Percentiles rank a stretch among this genome's conserved stretches.
phyloP scores from a whole-genome alignment of 2,113 vertebrate genomes.

The Cranoglanis bouderius region DNA sequence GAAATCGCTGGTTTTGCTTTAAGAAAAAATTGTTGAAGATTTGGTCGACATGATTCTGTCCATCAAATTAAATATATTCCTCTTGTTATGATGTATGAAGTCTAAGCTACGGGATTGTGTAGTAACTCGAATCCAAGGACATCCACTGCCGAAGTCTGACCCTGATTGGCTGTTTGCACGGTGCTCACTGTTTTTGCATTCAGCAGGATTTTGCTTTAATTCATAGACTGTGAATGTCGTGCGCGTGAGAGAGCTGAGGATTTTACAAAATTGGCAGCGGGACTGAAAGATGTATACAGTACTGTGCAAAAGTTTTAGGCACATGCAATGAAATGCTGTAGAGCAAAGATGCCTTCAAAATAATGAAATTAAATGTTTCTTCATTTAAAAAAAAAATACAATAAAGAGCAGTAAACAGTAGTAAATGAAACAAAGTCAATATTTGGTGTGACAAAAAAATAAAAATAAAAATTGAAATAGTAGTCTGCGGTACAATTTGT shows the following conservation, averaged over 20 bases:
- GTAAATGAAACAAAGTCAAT: too few species aligned
- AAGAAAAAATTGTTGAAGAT: not conserved
- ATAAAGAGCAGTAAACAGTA: too few species aligned
- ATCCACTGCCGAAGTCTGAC: not conserved
- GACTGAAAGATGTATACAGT: not conserved
- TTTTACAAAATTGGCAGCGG: not conserved
- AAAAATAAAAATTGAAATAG: too few species aligned
- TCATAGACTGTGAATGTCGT: not conserved
- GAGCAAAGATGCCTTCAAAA: too few species aligned
- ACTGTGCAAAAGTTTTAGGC: too few species aligned
- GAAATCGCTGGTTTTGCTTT: not conserved
- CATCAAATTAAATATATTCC: not conserved
- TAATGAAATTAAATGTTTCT: too few species aligned
- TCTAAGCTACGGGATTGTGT: not conserved
- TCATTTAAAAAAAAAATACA: too few species aligned
- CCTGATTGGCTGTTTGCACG: not conserved
- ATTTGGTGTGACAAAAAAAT: too few species aligned
- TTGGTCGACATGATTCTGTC: not conserved
- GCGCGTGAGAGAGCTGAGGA: not conserved
- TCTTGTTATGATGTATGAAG: not conserved
- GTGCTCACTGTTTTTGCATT: not conserved
- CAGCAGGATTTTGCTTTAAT: slow-evolving; percentile 3
- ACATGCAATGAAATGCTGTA: too few species aligned
- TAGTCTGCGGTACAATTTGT: too few species aligned
- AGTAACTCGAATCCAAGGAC: not conserved